phyloP scores from a whole-genome alignment of 2,797 vertebrate genomes.

The Sardinella longiceps region DNA sequence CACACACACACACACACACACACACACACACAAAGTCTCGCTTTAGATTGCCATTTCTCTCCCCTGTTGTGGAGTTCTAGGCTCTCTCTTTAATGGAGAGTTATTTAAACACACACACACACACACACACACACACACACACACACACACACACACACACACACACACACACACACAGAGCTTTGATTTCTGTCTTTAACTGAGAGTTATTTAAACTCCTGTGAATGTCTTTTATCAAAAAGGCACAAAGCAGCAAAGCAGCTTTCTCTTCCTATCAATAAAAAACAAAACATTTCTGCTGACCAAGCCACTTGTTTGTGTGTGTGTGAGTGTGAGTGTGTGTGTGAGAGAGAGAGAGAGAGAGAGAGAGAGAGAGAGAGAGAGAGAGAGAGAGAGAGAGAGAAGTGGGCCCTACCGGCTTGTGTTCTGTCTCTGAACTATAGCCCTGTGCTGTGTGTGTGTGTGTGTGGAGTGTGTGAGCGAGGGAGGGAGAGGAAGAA shows the following conservation, averaged over 20 bases:
- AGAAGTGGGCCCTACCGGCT: background rate
- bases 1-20: background rate
- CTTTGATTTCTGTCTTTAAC: constrained; percentile 22
- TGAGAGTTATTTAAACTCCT: constrained; percentile 13
- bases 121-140: no score
- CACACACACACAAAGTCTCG: background rate
- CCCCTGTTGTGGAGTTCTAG: background rate
- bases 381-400: constrained; percentile 7
- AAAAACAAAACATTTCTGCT: constrained; percentile 37
- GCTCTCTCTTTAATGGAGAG: background rate
- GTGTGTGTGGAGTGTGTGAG: no score
- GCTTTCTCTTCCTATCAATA: constrained; percentile 39
- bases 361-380: background rate
- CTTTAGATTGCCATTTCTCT: background rate
- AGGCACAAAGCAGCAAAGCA: constrained; percentile 16
- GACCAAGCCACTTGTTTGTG: background rate
- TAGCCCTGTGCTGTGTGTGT: no score
- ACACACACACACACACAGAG: constrained; percentile 13
- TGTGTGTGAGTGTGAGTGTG: no score
- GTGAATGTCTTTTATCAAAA: constrained; percentile 28
- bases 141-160: no score
- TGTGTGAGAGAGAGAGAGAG: no score
- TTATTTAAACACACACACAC: background rate
- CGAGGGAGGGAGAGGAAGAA: no score
- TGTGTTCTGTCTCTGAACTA: no score